A percentile compares a stretch with the other conserved stretches of the same genome.
Evolutionary conservation across 2,888 invertebrate species (phyloP).

Genomic region (Branchipolynoe longqiensis): DNA sequence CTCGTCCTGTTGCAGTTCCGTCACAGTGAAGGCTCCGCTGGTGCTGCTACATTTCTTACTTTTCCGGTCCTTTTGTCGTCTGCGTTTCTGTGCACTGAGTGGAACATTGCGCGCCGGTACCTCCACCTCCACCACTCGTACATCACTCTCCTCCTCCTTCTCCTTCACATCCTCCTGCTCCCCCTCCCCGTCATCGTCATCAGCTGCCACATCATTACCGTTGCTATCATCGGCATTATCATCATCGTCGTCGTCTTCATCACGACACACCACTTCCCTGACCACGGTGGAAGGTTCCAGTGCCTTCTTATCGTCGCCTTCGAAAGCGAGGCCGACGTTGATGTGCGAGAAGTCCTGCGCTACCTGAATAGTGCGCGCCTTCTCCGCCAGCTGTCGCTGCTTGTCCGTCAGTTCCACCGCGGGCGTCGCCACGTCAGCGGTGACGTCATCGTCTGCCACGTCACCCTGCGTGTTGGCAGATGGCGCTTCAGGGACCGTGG

Average conservation of each 20-base stretch:
- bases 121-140: neutral
- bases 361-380: constrained; percentile 65
- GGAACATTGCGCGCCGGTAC: neutral
- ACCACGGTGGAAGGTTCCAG: constrained; percentile 35
- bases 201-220: constrained; percentile 10
- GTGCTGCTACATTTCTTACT: constrained; percentile 33
- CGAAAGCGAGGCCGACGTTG: constrained; percentile 79
- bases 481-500: no score
- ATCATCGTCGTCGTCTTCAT: constrained; percentile 24
- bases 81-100: constrained; percentile 13
- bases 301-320: constrained; percentile 78
- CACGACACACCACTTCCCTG: neutral
- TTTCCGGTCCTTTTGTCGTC: constrained; percentile 24
- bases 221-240: constrained; percentile 1
- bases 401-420: neutral
- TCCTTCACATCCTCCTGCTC: constrained; percentile 15
- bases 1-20: neutral
- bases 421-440: neutral
- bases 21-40: constrained; percentile 43
- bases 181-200: constrained; percentile 12
- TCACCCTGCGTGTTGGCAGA: neutral
- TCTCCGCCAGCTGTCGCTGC: constrained; percentile 21
- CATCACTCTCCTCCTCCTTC: constrained; percentile 18
- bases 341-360: constrained; percentile 81
- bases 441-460: neutral